These are phyloP conservation scores for Catharus minimus DNA, from an alignment of 2,113 vertebrate genomes.

Conservation along the genomic window DNA sequence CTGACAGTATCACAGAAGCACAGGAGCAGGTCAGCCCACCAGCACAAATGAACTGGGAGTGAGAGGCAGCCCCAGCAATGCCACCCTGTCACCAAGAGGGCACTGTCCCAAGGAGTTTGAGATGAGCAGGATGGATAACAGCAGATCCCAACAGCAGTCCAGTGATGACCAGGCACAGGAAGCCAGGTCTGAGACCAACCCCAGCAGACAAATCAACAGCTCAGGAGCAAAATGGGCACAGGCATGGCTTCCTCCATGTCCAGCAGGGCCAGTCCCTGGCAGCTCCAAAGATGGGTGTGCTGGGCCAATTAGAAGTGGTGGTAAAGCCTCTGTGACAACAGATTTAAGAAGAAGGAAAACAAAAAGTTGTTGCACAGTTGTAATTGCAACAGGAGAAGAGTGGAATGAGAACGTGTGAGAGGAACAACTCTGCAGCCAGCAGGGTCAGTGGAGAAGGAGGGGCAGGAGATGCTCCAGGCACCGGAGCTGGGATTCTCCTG, in stretches of 20 bases:
- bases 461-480: neutral
- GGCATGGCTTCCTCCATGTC: fast-evolving
- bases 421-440: neutral
- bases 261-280: neutral
- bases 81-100: fast-evolving
- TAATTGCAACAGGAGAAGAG: neutral
- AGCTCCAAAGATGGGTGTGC: neutral
- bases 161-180: fast-evolving
- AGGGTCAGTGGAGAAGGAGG: neutral
- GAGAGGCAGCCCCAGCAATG: fast-evolving
- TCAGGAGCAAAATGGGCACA: fast-evolving
- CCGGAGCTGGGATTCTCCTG: fast-evolving
- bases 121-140: fast-evolving
- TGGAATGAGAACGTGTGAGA: neutral
- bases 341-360: neutral
- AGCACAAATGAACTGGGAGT: neutral
- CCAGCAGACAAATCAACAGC: fast-evolving
- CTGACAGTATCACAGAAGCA: neutral
- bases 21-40: neutral
- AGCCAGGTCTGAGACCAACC: fast-evolving
- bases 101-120: fast-evolving
- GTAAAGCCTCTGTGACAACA: neutral
- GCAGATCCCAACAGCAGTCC: fast-evolving
- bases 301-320: neutral
- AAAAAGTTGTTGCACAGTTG: neutral